phyloP scores from a whole-genome alignment of 2,113 vertebrate species.

The Tragelaphus buxtoni region DNA sequence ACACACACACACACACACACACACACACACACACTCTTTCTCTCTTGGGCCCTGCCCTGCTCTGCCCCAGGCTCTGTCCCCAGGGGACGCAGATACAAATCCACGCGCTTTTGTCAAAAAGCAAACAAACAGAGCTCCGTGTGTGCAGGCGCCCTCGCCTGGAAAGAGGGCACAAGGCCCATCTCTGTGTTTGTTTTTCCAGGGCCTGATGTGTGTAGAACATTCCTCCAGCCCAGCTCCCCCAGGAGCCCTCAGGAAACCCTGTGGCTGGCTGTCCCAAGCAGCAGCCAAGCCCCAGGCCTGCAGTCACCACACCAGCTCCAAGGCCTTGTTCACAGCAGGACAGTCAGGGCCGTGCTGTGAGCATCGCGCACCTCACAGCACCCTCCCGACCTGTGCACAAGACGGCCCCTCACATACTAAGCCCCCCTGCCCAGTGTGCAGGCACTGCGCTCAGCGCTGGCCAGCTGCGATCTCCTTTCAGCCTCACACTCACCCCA shows the following conservation, averaged over 20 bases:
- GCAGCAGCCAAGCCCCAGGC: constrained; percentile 19
- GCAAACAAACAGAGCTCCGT: constrained; percentile 36
- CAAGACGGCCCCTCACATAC: accelerated
- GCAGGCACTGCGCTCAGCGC: not conserved
- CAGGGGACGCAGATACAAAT: constrained; percentile 39
- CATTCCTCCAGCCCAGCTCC: constrained; percentile 37
- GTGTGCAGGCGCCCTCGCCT: not conserved
- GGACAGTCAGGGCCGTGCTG: accelerated
- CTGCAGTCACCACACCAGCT: not conserved
- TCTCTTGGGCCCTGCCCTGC: not conserved
- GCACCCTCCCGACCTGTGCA: accelerated
- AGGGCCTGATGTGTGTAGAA: constrained; percentile 37
- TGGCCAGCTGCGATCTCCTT: accelerated
- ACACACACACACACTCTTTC: too few relatives aligned
- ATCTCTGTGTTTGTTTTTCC: constrained; percentile 58
- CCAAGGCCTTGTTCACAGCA: not conserved
- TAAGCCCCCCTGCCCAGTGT: accelerated
- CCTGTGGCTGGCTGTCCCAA: not conserved
- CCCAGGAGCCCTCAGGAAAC: constrained; percentile 24
- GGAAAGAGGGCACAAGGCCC: constrained; percentile 32
- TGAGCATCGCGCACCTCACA: accelerated
- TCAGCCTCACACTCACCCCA: not conserved
- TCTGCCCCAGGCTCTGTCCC: not conserved
- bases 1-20: too few relatives aligned
- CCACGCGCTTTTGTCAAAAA: constrained; percentile 31